phyloP scores from a whole-genome alignment of 2,888 invertebrate genomes.

The Helicoverpa assulta region DNA sequence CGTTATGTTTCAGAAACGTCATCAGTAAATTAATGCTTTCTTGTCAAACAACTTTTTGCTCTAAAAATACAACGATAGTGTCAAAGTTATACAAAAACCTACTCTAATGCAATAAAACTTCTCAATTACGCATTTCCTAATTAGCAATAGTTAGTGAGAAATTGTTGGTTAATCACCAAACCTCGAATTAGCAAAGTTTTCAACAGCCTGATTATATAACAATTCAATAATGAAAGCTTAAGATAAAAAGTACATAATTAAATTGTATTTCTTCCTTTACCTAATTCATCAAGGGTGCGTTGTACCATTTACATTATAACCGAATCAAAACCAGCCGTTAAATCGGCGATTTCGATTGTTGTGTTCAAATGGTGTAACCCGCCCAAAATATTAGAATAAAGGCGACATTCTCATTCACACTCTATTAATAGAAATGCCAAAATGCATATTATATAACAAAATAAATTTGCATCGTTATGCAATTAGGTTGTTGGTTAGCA shows the following conservation, averaged over 20 bases:
- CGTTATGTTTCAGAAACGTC: not conserved
- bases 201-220: not conserved
- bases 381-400: too few relatives aligned
- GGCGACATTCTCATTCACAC: too few relatives aligned
- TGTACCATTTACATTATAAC: too few relatives aligned
- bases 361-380: too few relatives aligned
- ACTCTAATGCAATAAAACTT: slow-evolving; percentile 53
- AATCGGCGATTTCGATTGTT: too few relatives aligned
- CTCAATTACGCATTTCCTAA: slow-evolving; percentile 66
- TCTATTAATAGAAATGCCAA: not conserved
- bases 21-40: not conserved
- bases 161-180: slow-evolving; percentile 58
- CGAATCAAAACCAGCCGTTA: too few relatives aligned
- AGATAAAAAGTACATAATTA: too few relatives aligned
- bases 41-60: not conserved
- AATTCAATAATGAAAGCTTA: not conserved
- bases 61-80: not conserved
- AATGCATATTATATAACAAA: not conserved
- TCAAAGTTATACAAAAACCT: not conserved
- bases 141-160: slow-evolving; percentile 64
- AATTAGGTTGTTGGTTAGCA: slow-evolving; percentile 28
- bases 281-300: too few relatives aligned
- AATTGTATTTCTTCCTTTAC: too few relatives aligned
- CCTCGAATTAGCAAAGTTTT: slow-evolving; percentile 58
- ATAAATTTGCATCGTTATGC: not conserved